phyloP scores from a whole-genome alignment of 2,888 invertebrate species.

The Polyommatus icarus region DNA sequence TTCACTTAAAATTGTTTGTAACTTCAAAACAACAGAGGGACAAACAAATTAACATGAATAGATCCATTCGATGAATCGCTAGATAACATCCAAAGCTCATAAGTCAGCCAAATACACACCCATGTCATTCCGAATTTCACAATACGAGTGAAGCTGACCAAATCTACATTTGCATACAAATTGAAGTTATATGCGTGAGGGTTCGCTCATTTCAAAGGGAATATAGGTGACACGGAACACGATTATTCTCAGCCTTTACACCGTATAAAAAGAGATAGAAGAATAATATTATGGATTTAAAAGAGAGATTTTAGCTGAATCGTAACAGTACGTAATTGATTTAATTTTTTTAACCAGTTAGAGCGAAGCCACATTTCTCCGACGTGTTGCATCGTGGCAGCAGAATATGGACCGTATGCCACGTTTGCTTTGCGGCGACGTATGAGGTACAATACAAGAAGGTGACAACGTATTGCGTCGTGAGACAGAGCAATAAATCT shows the following conservation, averaged over 20 bases:
- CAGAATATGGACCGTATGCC: too few species aligned
- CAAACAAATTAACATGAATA: background rate
- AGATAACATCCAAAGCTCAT: slow-evolving; percentile 24
- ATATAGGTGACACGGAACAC: background rate
- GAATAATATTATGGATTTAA: too few species aligned
- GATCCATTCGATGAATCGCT: background rate
- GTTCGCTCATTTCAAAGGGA: slow-evolving; percentile 25
- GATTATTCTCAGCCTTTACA: background rate
- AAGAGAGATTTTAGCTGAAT: background rate
- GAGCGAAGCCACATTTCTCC: too few species aligned
- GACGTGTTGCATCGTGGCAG: too few species aligned
- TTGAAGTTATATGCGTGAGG: slow-evolving; percentile 32
- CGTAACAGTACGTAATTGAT: background rate
- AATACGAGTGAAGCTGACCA: slow-evolving; percentile 35
- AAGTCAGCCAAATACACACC: slow-evolving; percentile 24
- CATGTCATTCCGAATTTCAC: slow-evolving; percentile 28
- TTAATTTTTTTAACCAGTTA: too few species aligned
- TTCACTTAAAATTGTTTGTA: background rate
- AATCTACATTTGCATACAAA: slow-evolving; percentile 40
- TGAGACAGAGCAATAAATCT: too few species aligned
- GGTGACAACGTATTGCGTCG: too few species aligned
- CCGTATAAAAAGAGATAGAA: background rate
- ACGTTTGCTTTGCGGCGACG: too few species aligned
- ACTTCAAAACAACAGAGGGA: background rate
- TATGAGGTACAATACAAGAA: too few species aligned